Evolutionary conservation across 2,113 vertebrate species (phyloP).

Genomic region (Gyps fulvus): DNA sequence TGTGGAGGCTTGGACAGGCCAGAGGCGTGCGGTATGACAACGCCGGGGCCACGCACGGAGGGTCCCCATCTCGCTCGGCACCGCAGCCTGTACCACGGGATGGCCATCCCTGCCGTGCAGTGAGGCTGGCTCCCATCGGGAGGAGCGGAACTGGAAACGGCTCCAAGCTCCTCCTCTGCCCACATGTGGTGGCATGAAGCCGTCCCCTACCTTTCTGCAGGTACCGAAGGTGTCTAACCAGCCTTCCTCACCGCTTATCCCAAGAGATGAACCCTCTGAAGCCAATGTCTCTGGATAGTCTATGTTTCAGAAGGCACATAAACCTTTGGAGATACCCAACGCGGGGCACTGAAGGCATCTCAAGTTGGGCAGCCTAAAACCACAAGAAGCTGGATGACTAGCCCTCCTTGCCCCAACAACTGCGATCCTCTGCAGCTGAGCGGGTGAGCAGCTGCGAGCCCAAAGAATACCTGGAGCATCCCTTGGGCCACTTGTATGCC

Average conservation of each 20-base stretch:
- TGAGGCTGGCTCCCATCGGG: rapidly evolving
- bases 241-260: background rate
- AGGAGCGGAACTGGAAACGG: background rate
- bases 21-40: background rate
- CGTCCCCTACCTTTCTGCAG: background rate
- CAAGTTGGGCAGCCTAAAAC: background rate
- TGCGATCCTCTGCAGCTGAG: background rate
- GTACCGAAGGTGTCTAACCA: background rate
- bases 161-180: background rate
- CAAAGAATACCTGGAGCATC: background rate
- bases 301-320: background rate
- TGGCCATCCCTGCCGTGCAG: background rate
- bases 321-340: background rate
- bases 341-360: background rate
- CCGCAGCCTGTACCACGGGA: background rate
- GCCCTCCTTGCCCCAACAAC: background rate
- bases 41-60: rapidly evolving
- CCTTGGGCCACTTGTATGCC: rapidly evolving
- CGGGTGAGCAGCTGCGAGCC: background rate
- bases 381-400: background rate
- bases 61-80: background rate
- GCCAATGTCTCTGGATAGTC: background rate
- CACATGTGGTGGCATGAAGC: background rate
- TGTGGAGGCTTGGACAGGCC: background rate
- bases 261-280: background rate